A percentile compares a stretch with the other conserved stretches of the same genome.
Evolutionary conservation across 2,888 invertebrate genomes (phyloP).

Genomic region (Carpatolechia fugitivella): DNA sequence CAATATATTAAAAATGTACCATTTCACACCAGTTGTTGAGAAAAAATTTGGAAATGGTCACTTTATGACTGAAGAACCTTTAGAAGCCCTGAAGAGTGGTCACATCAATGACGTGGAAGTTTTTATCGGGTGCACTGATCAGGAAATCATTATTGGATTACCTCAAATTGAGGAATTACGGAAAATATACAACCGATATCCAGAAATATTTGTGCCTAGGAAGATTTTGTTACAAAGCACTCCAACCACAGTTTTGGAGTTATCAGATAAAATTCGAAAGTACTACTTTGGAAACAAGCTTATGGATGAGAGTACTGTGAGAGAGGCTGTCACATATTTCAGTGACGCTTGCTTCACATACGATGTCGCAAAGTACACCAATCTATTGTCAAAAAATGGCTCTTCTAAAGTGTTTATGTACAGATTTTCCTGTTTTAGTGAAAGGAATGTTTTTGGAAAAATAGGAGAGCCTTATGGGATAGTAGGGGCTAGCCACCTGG

Average conservation of each 20-base stretch:
- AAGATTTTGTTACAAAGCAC: constrained; percentile 34
- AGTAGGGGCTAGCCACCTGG: constrained; percentile 40
- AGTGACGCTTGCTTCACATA: constrained; percentile 32
- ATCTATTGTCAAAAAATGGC: constrained; percentile 25
- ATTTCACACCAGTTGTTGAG: constrained; percentile 50
- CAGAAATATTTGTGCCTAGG: constrained; percentile 44
- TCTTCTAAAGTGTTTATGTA: constrained; percentile 35
- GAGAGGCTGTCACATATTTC: constrained; percentile 34
- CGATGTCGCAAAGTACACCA: constrained; percentile 33
- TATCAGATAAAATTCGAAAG: constrained; percentile 39
- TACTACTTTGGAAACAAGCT: constrained; percentile 42
- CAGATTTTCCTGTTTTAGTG: constrained; percentile 43
- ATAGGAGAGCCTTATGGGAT: constrained; percentile 36
- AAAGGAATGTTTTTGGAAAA: constrained; percentile 41
- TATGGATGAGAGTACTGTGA: constrained; percentile 29
- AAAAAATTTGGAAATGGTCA: constrained; percentile 45
- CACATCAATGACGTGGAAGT: constrained; percentile 77
- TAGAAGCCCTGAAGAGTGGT: constrained; percentile 52
- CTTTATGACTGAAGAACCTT: constrained; percentile 41
- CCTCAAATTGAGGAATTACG: constrained; percentile 19
- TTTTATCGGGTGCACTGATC: constrained; percentile 83
- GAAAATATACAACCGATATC: constrained; percentile 32
- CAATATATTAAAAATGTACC: constrained; percentile 37
- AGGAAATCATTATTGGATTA: constrained; percentile 74
- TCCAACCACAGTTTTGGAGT: constrained; percentile 31